Base-by-base conservation (phyloP, 1,140 invertebrate genomes). In the Diachasma alloeum region DNA sequence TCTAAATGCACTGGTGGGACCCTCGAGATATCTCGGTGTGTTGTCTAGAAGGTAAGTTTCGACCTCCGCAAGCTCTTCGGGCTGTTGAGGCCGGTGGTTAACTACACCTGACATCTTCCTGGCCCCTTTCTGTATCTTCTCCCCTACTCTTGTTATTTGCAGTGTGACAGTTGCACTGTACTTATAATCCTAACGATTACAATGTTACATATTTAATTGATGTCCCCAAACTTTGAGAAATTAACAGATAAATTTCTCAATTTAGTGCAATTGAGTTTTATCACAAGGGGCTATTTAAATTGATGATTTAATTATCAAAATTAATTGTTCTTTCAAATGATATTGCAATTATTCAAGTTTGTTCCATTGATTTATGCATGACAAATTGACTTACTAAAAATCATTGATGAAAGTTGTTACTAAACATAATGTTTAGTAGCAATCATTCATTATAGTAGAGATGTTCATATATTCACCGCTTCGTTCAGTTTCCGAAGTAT, bases 1-100 rank as follows among this genome's bases (percentile, higher is more conserved):
- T 89, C 87, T 87, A 87, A 89, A 89, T 88, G 86, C 86, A 87
- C 87, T 88, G 84, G 83, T 84, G 86, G 85, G 87, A 88, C 83
- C 83, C 77, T 74, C 82, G 82, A 84, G 84, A 87, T 87, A 86
- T 86, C 82, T 71, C 42, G 67, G 68, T 74, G 69, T 78, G 69
- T 67, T 31, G 31, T 31, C 31, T 31, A 31, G 31, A 31, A 31
- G 31, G 31, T 31, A 78, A 78, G 72, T 78, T 78, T 74, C 67
- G 72, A 78, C 76, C 76, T 74, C 66, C 46, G 31, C 26, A 31
- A 36, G 22, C 69, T 59, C 67, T 72, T 56, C 42, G 59, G 24
- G 24, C 39, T 46, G 42, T 66, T 77, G 31, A 48, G 72, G 26
- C 31, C 48, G 36, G 66, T 74, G 72, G 72, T 78, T 74, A 78